A percentile compares a stretch with the other conserved stretches of the same genome.
Evolutionary conservation across 1,140 invertebrate species (phyloP).

Genomic region (Heliothis subflexa): DNA sequence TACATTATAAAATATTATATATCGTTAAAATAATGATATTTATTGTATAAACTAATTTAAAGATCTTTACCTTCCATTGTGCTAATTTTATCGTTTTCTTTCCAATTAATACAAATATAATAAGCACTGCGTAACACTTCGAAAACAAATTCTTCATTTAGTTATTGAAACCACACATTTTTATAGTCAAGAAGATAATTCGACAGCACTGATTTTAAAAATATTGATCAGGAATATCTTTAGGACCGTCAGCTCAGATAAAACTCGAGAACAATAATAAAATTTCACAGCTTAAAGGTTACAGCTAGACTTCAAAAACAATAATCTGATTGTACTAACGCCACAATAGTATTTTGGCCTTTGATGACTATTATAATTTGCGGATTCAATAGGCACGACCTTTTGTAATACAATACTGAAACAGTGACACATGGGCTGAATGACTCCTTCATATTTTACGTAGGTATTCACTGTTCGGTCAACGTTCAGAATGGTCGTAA

Average conservation of each 20-base stretch:
- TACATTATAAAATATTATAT: too few species aligned
- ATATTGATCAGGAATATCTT: background rate
- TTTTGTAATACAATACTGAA: background rate
- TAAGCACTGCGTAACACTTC: too few species aligned
- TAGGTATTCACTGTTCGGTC: background rate
- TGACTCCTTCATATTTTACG: background rate
- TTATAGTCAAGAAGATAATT: background rate
- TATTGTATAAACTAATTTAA: too few species aligned
- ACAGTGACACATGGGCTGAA: background rate
- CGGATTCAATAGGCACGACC: background rate
- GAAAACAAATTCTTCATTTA: too few species aligned
- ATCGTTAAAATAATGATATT: too few species aligned
- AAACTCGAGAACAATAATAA: background rate
- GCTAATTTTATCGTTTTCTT: too few species aligned
- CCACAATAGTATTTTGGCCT: slow-evolving; percentile 15
- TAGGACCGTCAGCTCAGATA: background rate
- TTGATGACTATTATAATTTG: background rate
- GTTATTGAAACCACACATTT: background rate
- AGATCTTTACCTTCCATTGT: too few species aligned
- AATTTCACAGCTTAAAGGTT: background rate
- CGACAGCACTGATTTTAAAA: background rate
- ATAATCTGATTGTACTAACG: slow-evolving; percentile 4
- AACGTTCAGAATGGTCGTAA: background rate
- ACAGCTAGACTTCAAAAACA: background rate
- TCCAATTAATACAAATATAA: too few species aligned